Percentiles rank a stretch among this genome's conserved stretches.
Conservation (phyloP, 1,140 invertebrate genomes). For the Sinonovacula constricta region DNA sequence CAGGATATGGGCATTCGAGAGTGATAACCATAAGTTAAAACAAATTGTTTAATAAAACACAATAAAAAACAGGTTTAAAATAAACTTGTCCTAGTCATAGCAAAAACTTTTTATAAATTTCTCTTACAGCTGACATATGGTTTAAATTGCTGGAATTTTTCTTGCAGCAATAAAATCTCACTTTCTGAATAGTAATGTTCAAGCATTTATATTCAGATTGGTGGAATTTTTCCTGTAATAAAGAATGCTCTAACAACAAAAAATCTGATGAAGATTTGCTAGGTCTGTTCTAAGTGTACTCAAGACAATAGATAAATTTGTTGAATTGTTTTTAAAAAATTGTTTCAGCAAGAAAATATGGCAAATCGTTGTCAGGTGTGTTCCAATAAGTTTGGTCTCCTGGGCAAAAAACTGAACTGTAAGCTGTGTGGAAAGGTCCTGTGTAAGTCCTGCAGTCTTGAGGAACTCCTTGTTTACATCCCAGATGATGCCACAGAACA, state of each 20-base stretch:
- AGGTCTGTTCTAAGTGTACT: not conserved
- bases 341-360: slow-evolving; percentile 66
- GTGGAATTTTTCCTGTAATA: not conserved
- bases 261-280: not conserved
- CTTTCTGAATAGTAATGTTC: not conserved
- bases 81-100: too few species aligned
- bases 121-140: too few species aligned
- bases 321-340: slow-evolving; percentile 20
- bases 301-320: not conserved
- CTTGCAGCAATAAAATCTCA: too few species aligned
- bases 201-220: not conserved
- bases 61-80: too few species aligned
- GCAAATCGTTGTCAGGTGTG: slow-evolving; percentile 62
- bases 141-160: too few species aligned
- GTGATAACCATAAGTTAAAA: too few species aligned
- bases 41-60: too few species aligned
- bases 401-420: slow-evolving; percentile 64
- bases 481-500: slow-evolving; percentile 54
- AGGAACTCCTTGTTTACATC: slow-evolving; percentile 67
- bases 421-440: slow-evolving; percentile 66
- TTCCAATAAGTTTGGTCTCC: slow-evolving; percentile 57
- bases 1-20: too few species aligned
- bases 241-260: not conserved
- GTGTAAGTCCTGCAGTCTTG: slow-evolving; percentile 66
- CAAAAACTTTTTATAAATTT: too few species aligned